These are phyloP conservation scores for Stenotaenia linearis DNA, from an alignment of 2,888 invertebrate species.

Conservation along the genomic window DNA sequence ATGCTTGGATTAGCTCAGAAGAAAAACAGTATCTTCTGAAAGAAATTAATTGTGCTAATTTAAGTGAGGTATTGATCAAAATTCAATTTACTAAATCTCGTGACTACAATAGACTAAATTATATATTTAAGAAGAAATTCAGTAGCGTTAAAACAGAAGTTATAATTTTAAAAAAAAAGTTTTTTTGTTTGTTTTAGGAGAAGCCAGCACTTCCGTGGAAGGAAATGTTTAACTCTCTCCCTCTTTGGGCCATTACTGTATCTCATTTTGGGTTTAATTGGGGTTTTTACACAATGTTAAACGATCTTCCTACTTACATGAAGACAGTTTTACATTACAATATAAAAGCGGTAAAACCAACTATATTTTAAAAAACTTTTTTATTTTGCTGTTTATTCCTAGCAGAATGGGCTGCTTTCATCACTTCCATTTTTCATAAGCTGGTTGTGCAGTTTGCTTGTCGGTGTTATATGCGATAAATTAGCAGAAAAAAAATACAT, in stretches of 20 bases:
- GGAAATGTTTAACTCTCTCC: slow-evolving; percentile 64
- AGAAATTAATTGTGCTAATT: neutral
- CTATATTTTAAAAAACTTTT: neutral
- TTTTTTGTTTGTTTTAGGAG: too few relatives aligned
- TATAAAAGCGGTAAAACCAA: slow-evolving; percentile 64
- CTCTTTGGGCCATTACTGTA: slow-evolving; percentile 75
- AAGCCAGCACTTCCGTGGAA: slow-evolving; percentile 61
- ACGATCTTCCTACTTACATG: slow-evolving; percentile 76
- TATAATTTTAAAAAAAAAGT: neutral
- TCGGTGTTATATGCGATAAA: slow-evolving; percentile 70
- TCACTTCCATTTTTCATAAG: slow-evolving; percentile 71
- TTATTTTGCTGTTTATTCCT: slow-evolving; percentile 42
- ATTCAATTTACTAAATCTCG: too few relatives aligned
- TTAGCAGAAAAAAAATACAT: slow-evolving; percentile 61
- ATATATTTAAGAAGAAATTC: too few relatives aligned
- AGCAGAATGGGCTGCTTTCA: slow-evolving; percentile 65
- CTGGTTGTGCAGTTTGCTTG: slow-evolving; percentile 67
- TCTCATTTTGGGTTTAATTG: slow-evolving; percentile 72
- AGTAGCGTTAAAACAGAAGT: too few relatives aligned
- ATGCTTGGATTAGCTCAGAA: slow-evolving; percentile 73
- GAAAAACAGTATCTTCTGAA: slow-evolving; percentile 63
- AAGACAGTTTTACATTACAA: slow-evolving; percentile 63
- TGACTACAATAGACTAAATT: too few relatives aligned
- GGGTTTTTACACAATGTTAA: slow-evolving; percentile 77
- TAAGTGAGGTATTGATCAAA: neutral